Percentiles rank a stretch among this genome's conserved stretches.
These are phyloP conservation scores for Butorides virescens DNA, from an alignment of 2,113 vertebrate species.

Conservation along the genomic window DNA sequence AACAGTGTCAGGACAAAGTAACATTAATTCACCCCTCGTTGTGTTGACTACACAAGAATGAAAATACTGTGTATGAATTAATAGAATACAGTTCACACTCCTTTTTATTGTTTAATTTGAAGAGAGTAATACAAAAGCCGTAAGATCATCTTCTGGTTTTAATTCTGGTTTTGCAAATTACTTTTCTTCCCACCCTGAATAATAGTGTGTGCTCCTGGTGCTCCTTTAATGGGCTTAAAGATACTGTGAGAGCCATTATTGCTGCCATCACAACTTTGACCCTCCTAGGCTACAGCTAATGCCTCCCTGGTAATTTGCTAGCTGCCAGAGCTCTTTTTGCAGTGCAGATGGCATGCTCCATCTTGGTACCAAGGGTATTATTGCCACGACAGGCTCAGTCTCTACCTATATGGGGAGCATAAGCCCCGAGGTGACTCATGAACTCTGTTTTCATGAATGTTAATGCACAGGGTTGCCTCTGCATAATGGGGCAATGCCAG, in stretches of 20 bases:
- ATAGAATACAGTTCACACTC: constrained; percentile 10
- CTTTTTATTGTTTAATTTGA: constrained; percentile 58
- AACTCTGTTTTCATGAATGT: constrained; percentile 48
- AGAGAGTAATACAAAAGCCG: constrained; percentile 25
- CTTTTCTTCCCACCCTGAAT: neutral
- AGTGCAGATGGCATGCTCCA: neutral
- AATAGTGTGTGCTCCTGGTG: neutral
- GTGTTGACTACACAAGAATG: constrained; percentile 20
- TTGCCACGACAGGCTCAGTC: neutral
- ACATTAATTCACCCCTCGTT: constrained; percentile 50
- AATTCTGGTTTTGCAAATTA: constrained; percentile 14
- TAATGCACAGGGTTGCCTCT: constrained; percentile 16
- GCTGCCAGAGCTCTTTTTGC: neutral
- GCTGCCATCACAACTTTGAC: neutral
- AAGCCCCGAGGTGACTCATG: neutral
- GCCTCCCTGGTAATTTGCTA: constrained; percentile 22
- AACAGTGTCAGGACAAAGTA: constrained; percentile 39
- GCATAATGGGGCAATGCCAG: neutral
- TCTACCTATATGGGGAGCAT: neutral
- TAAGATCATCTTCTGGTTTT: constrained; percentile 31
- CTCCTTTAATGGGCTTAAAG: neutral
- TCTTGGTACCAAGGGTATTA: neutral
- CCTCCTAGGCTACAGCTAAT: neutral
- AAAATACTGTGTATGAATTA: constrained; percentile 9
- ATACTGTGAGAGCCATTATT: neutral